These are phyloP conservation scores for Marmota monax DNA, from an alignment of 2,113 vertebrate genomes.

Conservation along the genomic window DNA sequence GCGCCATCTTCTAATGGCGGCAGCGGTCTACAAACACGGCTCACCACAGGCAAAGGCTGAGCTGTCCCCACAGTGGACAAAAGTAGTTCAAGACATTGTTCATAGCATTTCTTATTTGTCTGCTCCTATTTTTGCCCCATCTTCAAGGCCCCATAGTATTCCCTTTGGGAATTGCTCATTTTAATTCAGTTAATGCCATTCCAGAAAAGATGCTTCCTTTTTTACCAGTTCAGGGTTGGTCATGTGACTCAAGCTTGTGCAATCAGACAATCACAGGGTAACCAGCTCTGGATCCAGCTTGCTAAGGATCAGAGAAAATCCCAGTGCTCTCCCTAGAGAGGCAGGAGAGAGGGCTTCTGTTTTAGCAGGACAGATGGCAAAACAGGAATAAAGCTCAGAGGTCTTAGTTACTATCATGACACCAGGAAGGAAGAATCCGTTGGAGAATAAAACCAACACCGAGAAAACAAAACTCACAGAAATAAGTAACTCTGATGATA, in stretches of 20 bases:
- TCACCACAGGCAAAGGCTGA: no score
- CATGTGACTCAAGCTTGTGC: background rate
- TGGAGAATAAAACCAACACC: background rate
- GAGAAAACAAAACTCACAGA: background rate
- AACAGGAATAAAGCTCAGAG: background rate
- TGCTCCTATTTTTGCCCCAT: background rate
- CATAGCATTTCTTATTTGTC: background rate
- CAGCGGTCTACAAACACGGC: no score
- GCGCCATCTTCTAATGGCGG: no score
- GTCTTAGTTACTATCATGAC: background rate
- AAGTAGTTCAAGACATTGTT: background rate
- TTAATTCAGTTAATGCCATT: background rate
- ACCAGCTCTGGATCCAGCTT: background rate
- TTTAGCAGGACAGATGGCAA: background rate
- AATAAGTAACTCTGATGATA: background rate
- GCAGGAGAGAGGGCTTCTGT: background rate
- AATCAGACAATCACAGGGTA: background rate
- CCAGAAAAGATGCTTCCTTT: background rate
- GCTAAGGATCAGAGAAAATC: background rate
- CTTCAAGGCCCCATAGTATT: background rate
- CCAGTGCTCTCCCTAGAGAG: background rate
- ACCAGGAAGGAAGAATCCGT: background rate
- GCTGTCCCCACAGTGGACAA: background rate
- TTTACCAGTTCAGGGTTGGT: background rate
- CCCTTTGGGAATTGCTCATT: background rate